Evolutionary conservation across 2,797 vertebrate genomes (phyloP).

Genomic region (Adelosebastes latens): DNA sequence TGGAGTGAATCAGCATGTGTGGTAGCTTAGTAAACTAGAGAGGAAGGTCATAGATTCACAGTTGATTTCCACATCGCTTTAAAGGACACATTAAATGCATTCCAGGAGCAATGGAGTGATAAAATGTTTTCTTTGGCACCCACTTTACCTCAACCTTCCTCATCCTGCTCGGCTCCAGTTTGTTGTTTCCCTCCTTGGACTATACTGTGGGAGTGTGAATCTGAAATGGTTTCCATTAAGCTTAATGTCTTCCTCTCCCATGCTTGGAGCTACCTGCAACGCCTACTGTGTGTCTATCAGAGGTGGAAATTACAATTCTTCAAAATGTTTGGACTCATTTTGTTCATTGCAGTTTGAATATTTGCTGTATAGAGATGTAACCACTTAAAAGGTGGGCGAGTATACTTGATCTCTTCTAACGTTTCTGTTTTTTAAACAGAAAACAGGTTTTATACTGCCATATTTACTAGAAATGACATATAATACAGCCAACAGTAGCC

Average conservation of each 20-base stretch:
- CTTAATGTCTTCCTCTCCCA: neutral
- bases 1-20: conserved; percentile 33
- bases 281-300: neutral
- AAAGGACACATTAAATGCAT: conserved; percentile 33
- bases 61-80: conserved; percentile 29
- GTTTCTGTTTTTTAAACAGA: no score
- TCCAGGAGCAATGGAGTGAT: conserved; percentile 11
- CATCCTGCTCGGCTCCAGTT: neutral
- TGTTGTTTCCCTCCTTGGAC: neutral
- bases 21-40: conserved; percentile 27
- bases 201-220: neutral
- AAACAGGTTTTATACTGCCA: no score
- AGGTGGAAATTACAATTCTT: neutral
- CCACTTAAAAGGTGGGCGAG: no score
- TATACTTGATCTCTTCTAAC: no score
- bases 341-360: neutral
- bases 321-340: neutral
- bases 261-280: neutral
- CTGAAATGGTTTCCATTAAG: neutral
- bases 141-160: neutral
- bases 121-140: neutral
- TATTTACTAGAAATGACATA: no score
- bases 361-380: neutral
- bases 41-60: conserved; percentile 45
- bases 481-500: no score